These are phyloP conservation scores for Anoncus sp. DNA, from an alignment of 2,888 invertebrate species.

Conservation along the genomic window DNA sequence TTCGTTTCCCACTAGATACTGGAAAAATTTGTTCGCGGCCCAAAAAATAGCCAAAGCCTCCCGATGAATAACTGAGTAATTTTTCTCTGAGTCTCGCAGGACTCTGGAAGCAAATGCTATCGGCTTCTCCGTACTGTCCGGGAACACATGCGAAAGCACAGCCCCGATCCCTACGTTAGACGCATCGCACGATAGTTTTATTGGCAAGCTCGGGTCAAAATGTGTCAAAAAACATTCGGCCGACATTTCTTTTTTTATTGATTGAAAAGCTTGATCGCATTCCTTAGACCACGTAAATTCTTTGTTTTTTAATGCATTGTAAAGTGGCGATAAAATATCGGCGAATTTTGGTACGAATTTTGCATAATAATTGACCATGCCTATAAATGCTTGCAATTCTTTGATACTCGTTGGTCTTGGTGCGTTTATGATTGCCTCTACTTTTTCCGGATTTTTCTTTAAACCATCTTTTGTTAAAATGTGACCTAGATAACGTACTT, in stretches of 20 bases:
- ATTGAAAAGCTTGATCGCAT: slow-evolving; percentile 58
- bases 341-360: slow-evolving; percentile 76
- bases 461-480: slow-evolving; percentile 23
- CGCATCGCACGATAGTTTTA: slow-evolving; percentile 63
- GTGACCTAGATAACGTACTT: slow-evolving; percentile 24
- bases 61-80: too few relatives aligned
- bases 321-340: slow-evolving; percentile 71
- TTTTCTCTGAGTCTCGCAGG: slow-evolving; percentile 73
- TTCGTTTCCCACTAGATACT: slow-evolving; percentile 75
- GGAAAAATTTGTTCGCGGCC: slow-evolving; percentile 75
- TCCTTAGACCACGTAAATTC: slow-evolving; percentile 17
- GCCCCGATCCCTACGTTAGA: slow-evolving; percentile 69
- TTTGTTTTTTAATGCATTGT: slow-evolving; percentile 62
- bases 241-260: slow-evolving; percentile 70
- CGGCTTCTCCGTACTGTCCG: slow-evolving; percentile 70
- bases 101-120: slow-evolving; percentile 74
- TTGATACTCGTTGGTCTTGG: slow-evolving; percentile 67
- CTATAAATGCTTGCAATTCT: slow-evolving; percentile 73
- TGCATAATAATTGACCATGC: slow-evolving; percentile 79
- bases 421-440: slow-evolving; percentile 68
- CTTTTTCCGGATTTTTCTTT: slow-evolving; percentile 22
- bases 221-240: slow-evolving; percentile 50
- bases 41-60: slow-evolving; percentile 78
- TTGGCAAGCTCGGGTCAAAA: slow-evolving; percentile 57
- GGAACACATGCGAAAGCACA: slow-evolving; percentile 70